Conservation (phyloP, 2,888 invertebrate species). For the Xestia c-nigrum region DNA sequence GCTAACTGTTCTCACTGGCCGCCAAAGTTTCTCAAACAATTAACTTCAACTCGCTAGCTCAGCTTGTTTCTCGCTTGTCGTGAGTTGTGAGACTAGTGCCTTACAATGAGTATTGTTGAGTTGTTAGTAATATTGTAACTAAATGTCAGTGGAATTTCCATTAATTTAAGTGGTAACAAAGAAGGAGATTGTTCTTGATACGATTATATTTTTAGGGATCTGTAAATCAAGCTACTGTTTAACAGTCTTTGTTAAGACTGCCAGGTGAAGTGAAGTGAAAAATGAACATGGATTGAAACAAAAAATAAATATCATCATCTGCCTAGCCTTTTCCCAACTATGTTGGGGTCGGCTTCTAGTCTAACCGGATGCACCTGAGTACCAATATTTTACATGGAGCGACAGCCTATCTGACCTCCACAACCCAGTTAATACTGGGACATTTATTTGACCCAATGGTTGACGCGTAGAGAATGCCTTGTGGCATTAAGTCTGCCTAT, state of each 20-base stretch:
- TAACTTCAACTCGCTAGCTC: not conserved
- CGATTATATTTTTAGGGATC: not conserved
- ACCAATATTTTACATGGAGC: too few species aligned
- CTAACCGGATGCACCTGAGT: too few species aligned
- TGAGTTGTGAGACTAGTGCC: not conserved
- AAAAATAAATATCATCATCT: too few species aligned
- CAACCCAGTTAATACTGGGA: too few species aligned
- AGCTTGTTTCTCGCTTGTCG: not conserved
- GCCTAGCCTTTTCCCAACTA: too few species aligned
- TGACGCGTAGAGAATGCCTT: too few species aligned
- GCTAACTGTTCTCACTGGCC: not conserved
- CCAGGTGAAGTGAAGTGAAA: too few species aligned
- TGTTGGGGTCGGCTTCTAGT: too few species aligned
- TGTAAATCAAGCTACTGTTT: not conserved
- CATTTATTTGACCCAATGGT: too few species aligned
- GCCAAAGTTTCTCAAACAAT: not conserved
- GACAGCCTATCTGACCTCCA: too few species aligned
- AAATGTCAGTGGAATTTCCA: constrained; percentile 26
- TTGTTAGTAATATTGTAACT: constrained; percentile 22
- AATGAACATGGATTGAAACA: too few species aligned
- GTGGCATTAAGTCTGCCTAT: too few species aligned
- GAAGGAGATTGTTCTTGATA: not conserved
- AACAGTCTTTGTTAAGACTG: not conserved
- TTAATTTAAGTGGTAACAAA: constrained; percentile 1
- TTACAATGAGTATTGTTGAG: not conserved